A percentile compares a stretch with the other conserved stretches of the same genome.
phyloP scores from a whole-genome alignment of 2,888 invertebrate species.

The Lacanobia oleracea region DNA sequence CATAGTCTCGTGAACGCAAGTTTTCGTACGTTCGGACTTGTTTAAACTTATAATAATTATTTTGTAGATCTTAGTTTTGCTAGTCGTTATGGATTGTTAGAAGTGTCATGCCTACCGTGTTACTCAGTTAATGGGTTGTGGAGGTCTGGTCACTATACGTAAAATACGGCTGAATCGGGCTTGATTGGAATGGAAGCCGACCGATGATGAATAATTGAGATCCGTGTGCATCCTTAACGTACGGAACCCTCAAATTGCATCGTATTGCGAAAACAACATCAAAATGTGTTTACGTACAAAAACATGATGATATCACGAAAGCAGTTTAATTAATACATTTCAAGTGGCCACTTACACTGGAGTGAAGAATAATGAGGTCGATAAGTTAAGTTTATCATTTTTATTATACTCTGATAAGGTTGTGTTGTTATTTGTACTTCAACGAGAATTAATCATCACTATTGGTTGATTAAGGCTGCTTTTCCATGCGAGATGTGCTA shows the following conservation, averaged over 20 bases:
- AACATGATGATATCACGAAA: conserved; percentile 50
- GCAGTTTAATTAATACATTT: conserved; percentile 56
- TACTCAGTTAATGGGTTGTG: too few relatives aligned
- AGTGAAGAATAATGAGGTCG: conserved; percentile 57
- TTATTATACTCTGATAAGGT: conserved; percentile 52
- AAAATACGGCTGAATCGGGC: too few relatives aligned
- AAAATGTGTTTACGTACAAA: conserved; percentile 28
- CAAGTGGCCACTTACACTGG: conserved; percentile 55
- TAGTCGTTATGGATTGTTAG: too few relatives aligned
- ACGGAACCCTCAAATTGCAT: background rate
- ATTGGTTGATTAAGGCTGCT: conserved; percentile 17
- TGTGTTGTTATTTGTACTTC: conserved; percentile 42
- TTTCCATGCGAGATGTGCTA: too few relatives aligned
- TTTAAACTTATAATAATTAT: background rate
- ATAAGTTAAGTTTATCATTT: conserved; percentile 61
- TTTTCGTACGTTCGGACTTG: too few relatives aligned
- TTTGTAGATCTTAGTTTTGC: too few relatives aligned
- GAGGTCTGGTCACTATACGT: too few relatives aligned
- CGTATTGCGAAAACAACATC: conserved; percentile 24
- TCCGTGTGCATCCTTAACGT: background rate
- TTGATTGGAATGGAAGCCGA: too few relatives aligned
- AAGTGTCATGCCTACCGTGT: too few relatives aligned
- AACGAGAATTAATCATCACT: conserved; percentile 23
- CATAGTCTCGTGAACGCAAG: too few relatives aligned
- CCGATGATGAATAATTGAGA: too few relatives aligned